Base-by-base conservation (phyloP, 2,797 vertebrate genomes). In the Melanotaenia maccullochi region DNA sequence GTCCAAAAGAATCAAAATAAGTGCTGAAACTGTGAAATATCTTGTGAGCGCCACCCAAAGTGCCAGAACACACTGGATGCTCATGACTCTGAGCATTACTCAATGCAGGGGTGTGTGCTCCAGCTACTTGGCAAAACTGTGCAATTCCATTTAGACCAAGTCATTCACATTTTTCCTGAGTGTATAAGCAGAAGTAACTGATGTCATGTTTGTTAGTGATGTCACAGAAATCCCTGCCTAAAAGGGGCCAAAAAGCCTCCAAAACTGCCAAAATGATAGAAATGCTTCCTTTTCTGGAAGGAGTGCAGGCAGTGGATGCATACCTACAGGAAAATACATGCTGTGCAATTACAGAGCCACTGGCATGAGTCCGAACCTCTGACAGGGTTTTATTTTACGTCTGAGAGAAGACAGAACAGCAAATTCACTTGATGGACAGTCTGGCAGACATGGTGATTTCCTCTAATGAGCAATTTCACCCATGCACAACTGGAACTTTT, bases 401-500 rank as follows among this genome's bases (percentile, higher is more conserved):
- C 56, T 71, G 70, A 63, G 32, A 60, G 60, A 67, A 54, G 62
- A 60, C 30, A 68, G 58, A 71, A 9, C 4, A 51, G 64, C 38
- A 36, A 60, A 30, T 66, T 51, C 32, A 60, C 65, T 42, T 67
- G 60, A 84, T 57, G 35, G 76, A 85, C 67, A 66, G 60, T 81
- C 36, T 71, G 68, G 65, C 71, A 61, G 64, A 75, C 75, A 65
- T 30, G 83, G 88, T 87, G 90, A 90, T 91, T 90, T 92, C 88
- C 84, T 92, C 78, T 51, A 81, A 82, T 87, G 79, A 89, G 75
- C 67, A 79, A 81, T 88, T 89, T 83, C 71, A 79, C 12, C 73
- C 81, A 58, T 78, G 77, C 74, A 73, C 73, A 87, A 85, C 85
- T 87, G 73, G 61, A 89, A 81, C 76, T 25, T 62, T 44, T 90